phyloP scores from a whole-genome alignment of 1,140 invertebrate genomes.

The Bombus polaris region DNA sequence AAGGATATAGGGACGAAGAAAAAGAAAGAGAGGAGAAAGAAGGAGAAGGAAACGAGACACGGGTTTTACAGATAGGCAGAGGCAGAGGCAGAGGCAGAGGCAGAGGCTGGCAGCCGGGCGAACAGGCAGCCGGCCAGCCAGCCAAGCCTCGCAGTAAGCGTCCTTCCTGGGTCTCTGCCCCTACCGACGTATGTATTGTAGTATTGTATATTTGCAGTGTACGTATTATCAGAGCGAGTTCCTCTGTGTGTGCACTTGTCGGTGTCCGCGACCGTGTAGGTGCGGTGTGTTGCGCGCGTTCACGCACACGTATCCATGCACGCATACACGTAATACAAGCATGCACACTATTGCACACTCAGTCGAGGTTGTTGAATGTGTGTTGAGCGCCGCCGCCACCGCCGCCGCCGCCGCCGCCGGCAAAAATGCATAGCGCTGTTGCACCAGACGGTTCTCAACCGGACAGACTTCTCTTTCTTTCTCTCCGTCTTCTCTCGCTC shows the following conservation, averaged over 20 bases:
- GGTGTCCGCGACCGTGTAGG: slow-evolving; percentile 5
- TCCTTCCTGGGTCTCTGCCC: slow-evolving; percentile 83
- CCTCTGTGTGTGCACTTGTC: slow-evolving; percentile 51
- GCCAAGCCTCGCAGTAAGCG: slow-evolving; percentile 63
- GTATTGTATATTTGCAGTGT: slow-evolving; percentile 79
- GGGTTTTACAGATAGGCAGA: slow-evolving; percentile 51
- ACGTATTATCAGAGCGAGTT: slow-evolving; percentile 75
- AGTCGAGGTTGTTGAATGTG: background rate
- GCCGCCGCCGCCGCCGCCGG: slow-evolving; percentile 68
- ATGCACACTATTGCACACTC: background rate
- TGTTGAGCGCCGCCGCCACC: slow-evolving; percentile 56
- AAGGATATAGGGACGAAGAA: slow-evolving; percentile 12
- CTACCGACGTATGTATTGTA: slow-evolving; percentile 72
- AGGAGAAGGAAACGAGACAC: slow-evolving; percentile 36
- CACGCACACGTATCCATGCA: background rate
- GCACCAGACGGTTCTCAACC: slow-evolving; percentile 78
- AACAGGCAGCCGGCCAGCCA: slow-evolving; percentile 63
- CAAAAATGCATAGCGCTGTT: slow-evolving; percentile 79
- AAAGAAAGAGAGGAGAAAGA: background rate
- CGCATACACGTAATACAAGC: background rate
- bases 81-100: slow-evolving; percentile 46
- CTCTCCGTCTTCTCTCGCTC: slow-evolving; percentile 24
- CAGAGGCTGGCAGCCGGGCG: slow-evolving; percentile 46
- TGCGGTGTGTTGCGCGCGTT: background rate
- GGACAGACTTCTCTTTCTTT: slow-evolving; percentile 62